These are phyloP conservation scores for Rana temporaria DNA, from an alignment of 2,113 vertebrate genomes.

Conservation along the genomic window DNA sequence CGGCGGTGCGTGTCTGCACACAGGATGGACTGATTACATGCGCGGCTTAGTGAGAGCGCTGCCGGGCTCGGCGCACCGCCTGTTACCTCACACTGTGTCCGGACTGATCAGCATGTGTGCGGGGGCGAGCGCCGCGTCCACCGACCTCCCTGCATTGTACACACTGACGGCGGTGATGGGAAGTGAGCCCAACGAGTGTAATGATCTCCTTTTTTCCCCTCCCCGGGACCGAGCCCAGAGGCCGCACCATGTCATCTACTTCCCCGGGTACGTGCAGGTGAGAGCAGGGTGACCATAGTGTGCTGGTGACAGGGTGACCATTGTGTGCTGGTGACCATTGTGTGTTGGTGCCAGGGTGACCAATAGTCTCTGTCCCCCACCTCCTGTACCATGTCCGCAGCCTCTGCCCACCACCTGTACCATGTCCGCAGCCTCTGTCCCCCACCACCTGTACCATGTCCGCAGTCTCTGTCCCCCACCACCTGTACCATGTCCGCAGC, in stretches of 20 bases:
- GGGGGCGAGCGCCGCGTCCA: conserved; percentile 45
- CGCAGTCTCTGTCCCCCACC: too few relatives aligned
- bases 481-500: too few relatives aligned
- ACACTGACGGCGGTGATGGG: conserved; percentile 78
- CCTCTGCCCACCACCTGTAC: too few relatives aligned
- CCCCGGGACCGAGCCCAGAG: not conserved
- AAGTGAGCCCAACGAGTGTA: conserved; percentile 69
- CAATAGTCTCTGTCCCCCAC: too few relatives aligned
- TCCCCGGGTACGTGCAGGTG: conserved; percentile 95
- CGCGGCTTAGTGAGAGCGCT: not conserved
- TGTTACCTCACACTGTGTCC: conserved; percentile 57
- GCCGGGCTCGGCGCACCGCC: conserved; percentile 36
- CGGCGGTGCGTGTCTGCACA: too few relatives aligned
- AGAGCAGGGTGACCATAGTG: not conserved
- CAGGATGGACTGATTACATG: not conserved
- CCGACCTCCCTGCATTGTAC: conserved; percentile 64
- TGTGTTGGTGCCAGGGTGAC: too few relatives aligned
- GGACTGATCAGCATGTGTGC: conserved; percentile 70
- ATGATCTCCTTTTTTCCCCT: conserved; percentile 83
- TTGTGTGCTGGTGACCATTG: too few relatives aligned
- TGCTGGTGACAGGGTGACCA: too few relatives aligned
- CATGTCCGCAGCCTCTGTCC: too few relatives aligned
- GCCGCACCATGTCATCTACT: conserved; percentile 85
- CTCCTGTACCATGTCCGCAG: too few relatives aligned
- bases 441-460: too few relatives aligned